Percentiles rank a stretch among this genome's conserved stretches.
These are phyloP conservation scores for Drosophila micromelanica DNA, from an alignment of 1,140 invertebrate species.

Conservation along the genomic window DNA sequence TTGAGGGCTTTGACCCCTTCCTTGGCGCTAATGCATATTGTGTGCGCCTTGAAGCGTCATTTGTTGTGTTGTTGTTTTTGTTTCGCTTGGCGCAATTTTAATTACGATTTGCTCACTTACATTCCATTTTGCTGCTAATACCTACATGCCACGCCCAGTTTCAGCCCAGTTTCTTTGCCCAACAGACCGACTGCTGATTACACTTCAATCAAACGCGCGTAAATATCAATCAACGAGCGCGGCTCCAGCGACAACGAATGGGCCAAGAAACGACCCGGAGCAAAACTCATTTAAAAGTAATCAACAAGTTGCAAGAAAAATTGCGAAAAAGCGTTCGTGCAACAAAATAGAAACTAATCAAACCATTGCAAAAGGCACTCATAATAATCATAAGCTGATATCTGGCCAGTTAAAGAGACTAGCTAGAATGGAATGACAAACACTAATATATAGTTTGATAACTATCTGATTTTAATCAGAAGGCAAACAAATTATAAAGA, in stretches of 20 bases:
- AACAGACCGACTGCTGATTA: constrained; percentile 70
- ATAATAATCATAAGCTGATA: too few relatives aligned
- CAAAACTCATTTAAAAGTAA: constrained; percentile 82
- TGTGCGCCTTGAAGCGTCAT: constrained; percentile 71
- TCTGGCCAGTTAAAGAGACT: too few relatives aligned
- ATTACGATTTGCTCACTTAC: constrained; percentile 81
- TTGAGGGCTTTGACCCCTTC: constrained; percentile 67
- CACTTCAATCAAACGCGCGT: constrained; percentile 78
- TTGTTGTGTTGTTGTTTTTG: constrained; percentile 65
- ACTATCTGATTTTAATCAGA: too few relatives aligned
- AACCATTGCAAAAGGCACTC: constrained; percentile 1
- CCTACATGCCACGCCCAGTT: constrained; percentile 28
- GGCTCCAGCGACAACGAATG: constrained; percentile 31
- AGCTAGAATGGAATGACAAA: too few relatives aligned
- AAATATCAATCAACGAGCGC: constrained; percentile 72
- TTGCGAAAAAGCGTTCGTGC: constrained; percentile 10
- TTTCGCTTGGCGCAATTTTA: constrained; percentile 66
- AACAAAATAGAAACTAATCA: constrained; percentile 18
- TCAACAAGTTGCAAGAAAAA: constrained; percentile 70
- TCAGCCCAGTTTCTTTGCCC: constrained; percentile 3
- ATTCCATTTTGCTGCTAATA: constrained; percentile 75
- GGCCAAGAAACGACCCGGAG: constrained; percentile 55
- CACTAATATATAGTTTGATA: too few relatives aligned
- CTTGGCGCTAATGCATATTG: constrained; percentile 70
- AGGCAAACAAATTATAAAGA: too few relatives aligned